Conservation (phyloP, 1,140 invertebrate species). For the Drosophila lacteicornis region DNA sequence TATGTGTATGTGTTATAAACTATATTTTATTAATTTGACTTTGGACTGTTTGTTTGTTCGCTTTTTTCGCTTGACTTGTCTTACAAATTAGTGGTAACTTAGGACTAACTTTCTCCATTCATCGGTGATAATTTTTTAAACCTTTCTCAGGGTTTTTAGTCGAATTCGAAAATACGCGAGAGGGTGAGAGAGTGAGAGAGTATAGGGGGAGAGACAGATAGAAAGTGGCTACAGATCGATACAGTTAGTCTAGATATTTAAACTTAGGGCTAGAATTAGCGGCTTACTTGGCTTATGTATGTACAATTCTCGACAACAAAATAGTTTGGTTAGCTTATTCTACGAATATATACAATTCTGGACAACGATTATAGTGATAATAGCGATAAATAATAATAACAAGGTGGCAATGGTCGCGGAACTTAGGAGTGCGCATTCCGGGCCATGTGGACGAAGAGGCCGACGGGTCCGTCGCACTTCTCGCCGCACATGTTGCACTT, state of each 20-base stretch:
- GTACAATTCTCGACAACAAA: slow-evolving; percentile 83
- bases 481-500: slow-evolving; percentile 98
- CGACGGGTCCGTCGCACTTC: slow-evolving; percentile 91
- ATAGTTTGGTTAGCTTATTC: slow-evolving; percentile 56
- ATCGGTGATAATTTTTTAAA: slow-evolving; percentile 74
- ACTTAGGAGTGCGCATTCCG: slow-evolving; percentile 90
- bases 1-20: slow-evolving; percentile 50
- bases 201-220: slow-evolving; percentile 22
- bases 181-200: slow-evolving; percentile 7
- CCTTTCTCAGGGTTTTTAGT: slow-evolving; percentile 74
- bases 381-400: slow-evolving; percentile 71
- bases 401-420: slow-evolving; percentile 21
- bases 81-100: slow-evolving; percentile 56
- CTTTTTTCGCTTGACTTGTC: slow-evolving; percentile 59
- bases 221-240: slow-evolving; percentile 34
- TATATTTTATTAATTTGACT: slow-evolving; percentile 73
- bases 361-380: slow-evolving; percentile 68
- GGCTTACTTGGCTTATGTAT: slow-evolving; percentile 75
- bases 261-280: slow-evolving; percentile 66
- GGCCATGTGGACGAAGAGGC: slow-evolving; percentile 97
- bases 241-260: slow-evolving; percentile 31
- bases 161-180: slow-evolving; percentile 31
- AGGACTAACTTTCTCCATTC: slow-evolving; percentile 35
- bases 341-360: slow-evolving; percentile 80
- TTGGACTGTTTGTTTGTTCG: slow-evolving; percentile 67